Evolutionary conservation across 35 echinoderm and acorn worm genomes (phyloP).

Genomic region (Lytechinus variegatus): DNA sequence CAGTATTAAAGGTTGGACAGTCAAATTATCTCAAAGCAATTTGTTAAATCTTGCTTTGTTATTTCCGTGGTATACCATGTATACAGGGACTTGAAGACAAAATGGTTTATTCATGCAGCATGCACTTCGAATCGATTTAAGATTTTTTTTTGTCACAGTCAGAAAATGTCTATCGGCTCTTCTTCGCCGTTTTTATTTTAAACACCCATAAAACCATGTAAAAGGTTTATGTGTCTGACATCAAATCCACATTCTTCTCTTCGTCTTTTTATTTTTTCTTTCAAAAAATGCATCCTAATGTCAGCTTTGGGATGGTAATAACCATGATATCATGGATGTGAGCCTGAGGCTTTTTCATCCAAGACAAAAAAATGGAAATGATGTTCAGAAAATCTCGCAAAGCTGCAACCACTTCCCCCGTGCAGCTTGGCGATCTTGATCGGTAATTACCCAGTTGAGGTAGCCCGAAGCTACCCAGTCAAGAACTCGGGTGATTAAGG

Average conservation of each 20-base stretch:
- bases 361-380: not conserved
- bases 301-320: conserved; percentile 3
- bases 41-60: no score
- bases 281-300: conserved; percentile 8
- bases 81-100: not conserved
- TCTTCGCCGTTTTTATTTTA: not conserved
- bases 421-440: not conserved
- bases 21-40: no score
- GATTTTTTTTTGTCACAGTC: not conserved
- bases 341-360: not conserved
- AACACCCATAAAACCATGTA: not conserved
- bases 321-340: not conserved
- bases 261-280: not conserved
- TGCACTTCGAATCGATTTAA: not conserved
- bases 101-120: not conserved
- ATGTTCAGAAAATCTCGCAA: not conserved
- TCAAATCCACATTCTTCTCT: not conserved
- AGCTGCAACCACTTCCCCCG: not conserved
- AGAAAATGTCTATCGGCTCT: not conserved
- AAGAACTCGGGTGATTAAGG: not conserved
- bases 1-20: no score
- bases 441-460: not conserved
- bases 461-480: not conserved
- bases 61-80: no score
- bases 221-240: not conserved